Evolutionary conservation across 2,113 vertebrate genomes (phyloP), one percentile per base, ranked within the genome.

Genomic region (Perca schrenkii): DNA sequence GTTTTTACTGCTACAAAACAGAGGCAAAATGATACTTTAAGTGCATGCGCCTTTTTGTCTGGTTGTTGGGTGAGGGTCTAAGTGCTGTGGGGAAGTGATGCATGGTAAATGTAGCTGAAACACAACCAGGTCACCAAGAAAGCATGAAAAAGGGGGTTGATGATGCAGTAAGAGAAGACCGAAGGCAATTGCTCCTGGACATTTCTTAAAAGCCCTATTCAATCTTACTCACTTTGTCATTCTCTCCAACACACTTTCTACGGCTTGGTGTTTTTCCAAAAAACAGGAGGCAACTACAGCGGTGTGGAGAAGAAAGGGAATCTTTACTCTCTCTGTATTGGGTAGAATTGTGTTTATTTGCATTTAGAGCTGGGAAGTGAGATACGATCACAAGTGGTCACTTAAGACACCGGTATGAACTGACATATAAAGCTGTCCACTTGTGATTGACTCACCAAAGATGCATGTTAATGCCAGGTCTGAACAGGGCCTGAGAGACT

Each of bases 21-120:
- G 52, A 67, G 14, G 11, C 1, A 2, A 65, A 68, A 77, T 50
- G 10, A 64, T 72, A 60, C 13, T 71, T 25, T 54, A 80, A 36
- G 25, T 21, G 71, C 54, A 60, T 53, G 8, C 1, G 6, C 17
- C 22, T 53, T 34, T 70, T 72, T 47, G 86, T 85, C 63, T 47
- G 56, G 78, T 31, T 57, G 58, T 79, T 90, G 80, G 77, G 31
- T 67, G 64, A 82, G 79, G 78, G 74, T 79, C 63, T 92, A 87
- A 94, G 94, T 94, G 92, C 84, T 89, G 70, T 40, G 62, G 87
- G 84, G 86, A 92, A 94, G 93, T 89, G 89, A 91, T 89, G 94
- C 92, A 91, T 93, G 84, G 79, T 80, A 91, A 94, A 94, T 87
- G 76, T 69, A 86, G 86, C 80, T 90, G 88, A 90, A 94, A 93